These are phyloP conservation scores for Bradypodion pumilum DNA, from an alignment of 2,797 vertebrate genomes.

Conservation along the genomic window DNA sequence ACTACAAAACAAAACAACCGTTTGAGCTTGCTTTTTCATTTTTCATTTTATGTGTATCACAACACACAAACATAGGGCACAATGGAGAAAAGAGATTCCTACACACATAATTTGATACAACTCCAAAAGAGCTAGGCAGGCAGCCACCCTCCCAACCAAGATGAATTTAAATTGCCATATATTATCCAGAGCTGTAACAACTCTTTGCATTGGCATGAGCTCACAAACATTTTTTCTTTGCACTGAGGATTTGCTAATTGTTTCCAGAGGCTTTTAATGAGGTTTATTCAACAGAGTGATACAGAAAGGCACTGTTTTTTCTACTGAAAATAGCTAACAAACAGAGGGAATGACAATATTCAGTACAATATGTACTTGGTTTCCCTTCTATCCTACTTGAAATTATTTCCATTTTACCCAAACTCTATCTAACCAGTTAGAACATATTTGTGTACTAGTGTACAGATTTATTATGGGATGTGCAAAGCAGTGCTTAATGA, in stretches of 20 bases:
- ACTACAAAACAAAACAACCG: neutral
- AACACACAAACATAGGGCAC: constrained; percentile 1
- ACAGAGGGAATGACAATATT: neutral
- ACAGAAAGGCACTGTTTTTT: neutral
- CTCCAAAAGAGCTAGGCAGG: constrained; percentile 33
- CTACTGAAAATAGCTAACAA: neutral
- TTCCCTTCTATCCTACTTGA: neutral
- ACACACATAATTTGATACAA: constrained; percentile 50
- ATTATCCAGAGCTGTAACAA: constrained; percentile 58
- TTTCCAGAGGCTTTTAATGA: constrained; percentile 50
- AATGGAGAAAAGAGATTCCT: constrained; percentile 19
- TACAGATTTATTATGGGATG: too few species aligned
- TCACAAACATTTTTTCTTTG: constrained; percentile 48
- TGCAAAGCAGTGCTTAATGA: too few species aligned
- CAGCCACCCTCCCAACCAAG: constrained; percentile 40
- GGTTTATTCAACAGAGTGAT: constrained; percentile 43
- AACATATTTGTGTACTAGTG: neutral
- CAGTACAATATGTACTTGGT: neutral
- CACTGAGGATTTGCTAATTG: constrained; percentile 45
- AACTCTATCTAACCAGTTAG: neutral
- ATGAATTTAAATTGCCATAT: constrained; percentile 56
- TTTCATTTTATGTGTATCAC: neutral
- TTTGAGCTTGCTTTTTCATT: constrained; percentile 15
- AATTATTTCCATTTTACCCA: neutral
- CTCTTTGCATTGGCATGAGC: constrained; percentile 45